These are phyloP conservation scores for Noctua fimbriata DNA, from an alignment of 2,888 invertebrate species.

Conservation along the genomic window DNA sequence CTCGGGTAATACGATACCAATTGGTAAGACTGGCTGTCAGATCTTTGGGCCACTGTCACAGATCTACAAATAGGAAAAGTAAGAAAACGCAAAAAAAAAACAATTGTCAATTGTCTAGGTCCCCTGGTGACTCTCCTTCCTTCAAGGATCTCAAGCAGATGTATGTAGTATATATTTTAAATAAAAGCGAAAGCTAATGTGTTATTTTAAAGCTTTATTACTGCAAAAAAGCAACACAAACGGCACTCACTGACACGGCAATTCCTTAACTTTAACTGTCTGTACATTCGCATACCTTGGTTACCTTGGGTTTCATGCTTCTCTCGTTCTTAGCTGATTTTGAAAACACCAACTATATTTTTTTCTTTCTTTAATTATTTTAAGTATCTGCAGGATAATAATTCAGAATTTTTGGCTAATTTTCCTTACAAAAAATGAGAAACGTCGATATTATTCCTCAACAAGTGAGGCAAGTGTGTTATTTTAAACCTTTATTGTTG, in stretches of 20 bases:
- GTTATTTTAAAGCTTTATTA: conserved; percentile 39
- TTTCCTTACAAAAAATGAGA: neutral
- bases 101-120: neutral
- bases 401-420: neutral
- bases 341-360: too few species aligned
- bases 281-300: conserved; percentile 52
- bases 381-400: too few species aligned
- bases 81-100: too few species aligned
- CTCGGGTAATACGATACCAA: too few species aligned
- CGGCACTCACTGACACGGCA: conserved; percentile 26
- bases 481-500: conserved; percentile 48
- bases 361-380: too few species aligned
- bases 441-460: neutral
- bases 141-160: neutral
- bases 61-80: too few species aligned
- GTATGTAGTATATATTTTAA: neutral
- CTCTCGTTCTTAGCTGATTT: neutral
- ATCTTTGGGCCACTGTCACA: too few species aligned
- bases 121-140: neutral
- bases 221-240: conserved; percentile 29
- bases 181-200: neutral
- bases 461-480: neutral
- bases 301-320: conserved; percentile 28
- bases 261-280: conserved; percentile 52
- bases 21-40: too few species aligned